Base-by-base conservation (phyloP, 2,113 vertebrate genomes). In the Lagopus muta region DNA sequence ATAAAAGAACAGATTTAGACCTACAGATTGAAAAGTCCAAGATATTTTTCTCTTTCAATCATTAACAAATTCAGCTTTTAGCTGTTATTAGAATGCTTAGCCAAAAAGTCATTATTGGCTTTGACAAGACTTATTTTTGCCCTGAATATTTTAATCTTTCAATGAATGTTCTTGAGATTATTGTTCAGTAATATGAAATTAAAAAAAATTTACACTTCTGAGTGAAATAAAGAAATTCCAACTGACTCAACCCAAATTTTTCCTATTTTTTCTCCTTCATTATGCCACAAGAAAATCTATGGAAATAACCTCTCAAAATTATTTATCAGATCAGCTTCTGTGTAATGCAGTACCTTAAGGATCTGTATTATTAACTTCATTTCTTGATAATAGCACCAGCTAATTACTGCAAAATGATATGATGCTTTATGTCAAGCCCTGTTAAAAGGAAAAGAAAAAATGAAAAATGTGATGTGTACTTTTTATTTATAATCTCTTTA, bases 221-320 rank as follows among this genome's bases (percentile, higher is more conserved):
- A 64, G 25, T 36, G 5, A 66, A 88, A 57, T 55, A 77, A 69
- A 91, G 24, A 42, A 91, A 60, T 70, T 73, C 13, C 17, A 14
- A 11, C 5, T 52, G 8, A 72, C 14, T 74, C 17, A 52, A 19
- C 7, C 8, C 76, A 8, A 38, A n/a, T 55, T 90, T 88, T 82
- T 57, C 7, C 4, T 57, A 2, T 42, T 82, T 84, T 84, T 74
- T 74, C 18, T 42, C 6, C 17, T 73, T 64, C 5, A 48, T 81
- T 81, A 45, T 75, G 21, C 1, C 28, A 43, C n/a, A 21, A 66
- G 42, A 3, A 1, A 1, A 2, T 8, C 30, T 7, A 15, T 15
- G 6, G 40, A 60, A 67, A 21, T 28, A 55, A 16, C 4, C 57
- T 48, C 8, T 74, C 30, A 75, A 78, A 73, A 66, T 78, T 30